Percentiles rank a stretch among this genome's conserved stretches.
Conservation (phyloP, 1,140 invertebrate genomes). For the Heliconius himera region DNA sequence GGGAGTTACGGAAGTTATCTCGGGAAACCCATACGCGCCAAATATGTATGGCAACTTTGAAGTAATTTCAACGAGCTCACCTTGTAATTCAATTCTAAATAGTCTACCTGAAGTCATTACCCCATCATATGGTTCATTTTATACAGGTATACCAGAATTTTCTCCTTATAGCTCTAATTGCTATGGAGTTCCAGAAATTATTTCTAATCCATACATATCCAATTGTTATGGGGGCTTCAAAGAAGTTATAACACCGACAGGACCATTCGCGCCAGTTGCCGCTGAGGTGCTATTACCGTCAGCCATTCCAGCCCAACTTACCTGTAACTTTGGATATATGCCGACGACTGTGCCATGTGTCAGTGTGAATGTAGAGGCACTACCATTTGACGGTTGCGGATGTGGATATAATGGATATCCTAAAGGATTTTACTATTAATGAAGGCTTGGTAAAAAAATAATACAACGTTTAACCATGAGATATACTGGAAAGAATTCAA, state of each 20-base stretch:
- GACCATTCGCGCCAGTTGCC: conserved; percentile 36
- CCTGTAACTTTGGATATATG: conserved; percentile 50
- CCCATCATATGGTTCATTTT: conserved; percentile 29
- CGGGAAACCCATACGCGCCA: conserved; percentile 23
- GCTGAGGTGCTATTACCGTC: conserved; percentile 50
- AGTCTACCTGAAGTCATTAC: conserved; percentile 27
- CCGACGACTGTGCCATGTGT: conserved; percentile 46
- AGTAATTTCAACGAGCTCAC: conserved; percentile 10
- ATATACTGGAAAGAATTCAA: neutral
- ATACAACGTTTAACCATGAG: too few relatives aligned
- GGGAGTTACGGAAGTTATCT: conserved; percentile 29
- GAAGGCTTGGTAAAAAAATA: too few relatives aligned
- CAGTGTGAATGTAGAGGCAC: conserved; percentile 50
- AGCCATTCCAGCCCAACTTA: conserved; percentile 51
- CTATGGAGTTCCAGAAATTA: conserved; percentile 25
- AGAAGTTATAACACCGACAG: conserved; percentile 34
- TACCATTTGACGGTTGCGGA: conserved; percentile 41
- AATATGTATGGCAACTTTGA: conserved; percentile 23
- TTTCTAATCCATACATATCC: conserved; percentile 22
- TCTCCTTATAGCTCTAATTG: conserved; percentile 17
- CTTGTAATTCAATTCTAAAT: conserved; percentile 7
- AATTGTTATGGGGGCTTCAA: conserved; percentile 28
- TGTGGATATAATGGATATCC: conserved; percentile 34
- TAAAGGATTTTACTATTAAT: conserved; percentile 37
- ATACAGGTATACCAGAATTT: conserved; percentile 28